Evolutionary conservation across 2,888 invertebrate genomes (phyloP).

Genomic region (Oligia strigilis): DNA sequence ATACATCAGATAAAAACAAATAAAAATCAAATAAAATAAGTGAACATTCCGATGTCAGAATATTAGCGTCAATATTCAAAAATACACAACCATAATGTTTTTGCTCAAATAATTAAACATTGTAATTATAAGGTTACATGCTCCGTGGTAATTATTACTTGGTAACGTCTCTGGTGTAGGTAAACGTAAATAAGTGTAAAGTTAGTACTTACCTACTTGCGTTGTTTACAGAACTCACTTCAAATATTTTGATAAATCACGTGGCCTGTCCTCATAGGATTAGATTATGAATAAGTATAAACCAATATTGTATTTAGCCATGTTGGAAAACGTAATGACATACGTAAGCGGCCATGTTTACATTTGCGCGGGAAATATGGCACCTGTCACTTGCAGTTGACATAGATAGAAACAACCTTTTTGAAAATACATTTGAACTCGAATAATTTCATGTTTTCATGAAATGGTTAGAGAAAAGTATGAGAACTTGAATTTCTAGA

Average conservation of each 20-base stretch:
- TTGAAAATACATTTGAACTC: neutral
- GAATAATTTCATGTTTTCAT: neutral
- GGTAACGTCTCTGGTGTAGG: neutral
- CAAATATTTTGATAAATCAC: slow-evolving; percentile 46
- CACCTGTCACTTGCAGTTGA: slow-evolving; percentile 78
- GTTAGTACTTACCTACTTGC: neutral
- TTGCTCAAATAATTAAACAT: neutral
- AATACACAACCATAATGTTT: neutral
- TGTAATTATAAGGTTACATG: neutral
- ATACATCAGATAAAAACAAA: neutral
- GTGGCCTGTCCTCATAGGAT: slow-evolving; percentile 32
- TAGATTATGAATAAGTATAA: slow-evolving; percentile 48
- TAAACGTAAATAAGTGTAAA: neutral
- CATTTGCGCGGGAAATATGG: slow-evolving; percentile 78
- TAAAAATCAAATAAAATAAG: no score
- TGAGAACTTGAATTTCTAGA: neutral
- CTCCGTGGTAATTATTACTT: neutral
- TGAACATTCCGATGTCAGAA: no score
- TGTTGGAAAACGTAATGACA: slow-evolving; percentile 61
- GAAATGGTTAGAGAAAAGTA: neutral
- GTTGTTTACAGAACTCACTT: slow-evolving; percentile 10
- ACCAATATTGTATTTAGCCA: slow-evolving; percentile 55
- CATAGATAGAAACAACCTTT: slow-evolving; percentile 53
- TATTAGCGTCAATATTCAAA: no score
- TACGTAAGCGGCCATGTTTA: slow-evolving; percentile 69